phyloP scores from a whole-genome alignment of 2,888 invertebrate species.

The Rhamnusium bicolor region DNA sequence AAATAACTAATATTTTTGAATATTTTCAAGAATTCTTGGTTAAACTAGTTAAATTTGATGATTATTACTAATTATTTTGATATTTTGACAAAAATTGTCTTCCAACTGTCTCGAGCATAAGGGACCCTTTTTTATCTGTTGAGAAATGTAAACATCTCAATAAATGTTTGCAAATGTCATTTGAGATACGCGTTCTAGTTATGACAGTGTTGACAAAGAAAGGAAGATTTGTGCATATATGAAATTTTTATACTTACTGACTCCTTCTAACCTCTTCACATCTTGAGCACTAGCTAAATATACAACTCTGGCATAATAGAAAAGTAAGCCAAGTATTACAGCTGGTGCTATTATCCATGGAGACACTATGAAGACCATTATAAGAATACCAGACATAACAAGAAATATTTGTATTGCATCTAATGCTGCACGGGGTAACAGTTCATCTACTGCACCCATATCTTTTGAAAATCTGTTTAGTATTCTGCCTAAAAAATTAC shows the following conservation, averaged over 20 bases:
- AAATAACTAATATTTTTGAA: too few relatives aligned
- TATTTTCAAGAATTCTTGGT: too few relatives aligned
- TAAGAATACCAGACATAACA: slow-evolving; percentile 81
- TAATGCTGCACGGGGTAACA: slow-evolving; percentile 78
- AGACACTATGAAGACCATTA: slow-evolving; percentile 81
- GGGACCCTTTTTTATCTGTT: too few relatives aligned
- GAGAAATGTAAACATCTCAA: too few relatives aligned
- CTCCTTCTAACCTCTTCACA: slow-evolving; percentile 78
- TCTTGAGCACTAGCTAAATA: slow-evolving; percentile 83
- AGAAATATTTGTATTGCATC: slow-evolving; percentile 79
- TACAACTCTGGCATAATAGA: slow-evolving; percentile 77
- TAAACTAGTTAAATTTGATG: too few relatives aligned
- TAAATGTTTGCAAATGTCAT: too few relatives aligned
- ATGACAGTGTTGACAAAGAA: too few relatives aligned
- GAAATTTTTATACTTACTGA: slow-evolving; percentile 64
- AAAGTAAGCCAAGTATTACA: slow-evolving; percentile 76
- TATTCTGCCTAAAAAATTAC: slow-evolving; percentile 77
- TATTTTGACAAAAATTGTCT: too few relatives aligned
- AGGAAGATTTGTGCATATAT: too few relatives aligned
- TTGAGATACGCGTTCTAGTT: too few relatives aligned
- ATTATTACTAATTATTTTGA: too few relatives aligned
- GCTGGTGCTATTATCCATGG: slow-evolving; percentile 80
- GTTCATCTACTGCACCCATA: slow-evolving; percentile 85
- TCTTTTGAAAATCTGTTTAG: slow-evolving; percentile 90
- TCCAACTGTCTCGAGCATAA: too few relatives aligned